Base-by-base conservation (phyloP, 2,797 vertebrate species). In the Argyrosomus regius region DNA sequence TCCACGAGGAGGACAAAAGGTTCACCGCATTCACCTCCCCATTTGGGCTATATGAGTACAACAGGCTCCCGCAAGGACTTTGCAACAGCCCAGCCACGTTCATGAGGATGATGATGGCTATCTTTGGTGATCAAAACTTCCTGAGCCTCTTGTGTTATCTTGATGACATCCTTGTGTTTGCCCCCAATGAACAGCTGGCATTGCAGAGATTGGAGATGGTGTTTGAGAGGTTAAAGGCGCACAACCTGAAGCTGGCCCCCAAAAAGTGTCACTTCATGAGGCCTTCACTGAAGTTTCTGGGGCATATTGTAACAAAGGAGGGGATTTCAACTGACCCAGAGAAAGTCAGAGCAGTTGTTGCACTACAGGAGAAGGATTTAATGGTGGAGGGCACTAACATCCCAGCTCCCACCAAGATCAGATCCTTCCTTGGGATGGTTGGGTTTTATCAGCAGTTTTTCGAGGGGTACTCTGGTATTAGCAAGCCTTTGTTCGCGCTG, bases 71-170 rank as follows among this genome's bases (percentile, higher is more conserved):
- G 0, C 83, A 76, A 6, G 78, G 78, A 0, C 39, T 79, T 0
- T 79, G 69, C 12, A 80, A 77, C 17, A 83, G 76, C 28, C 62
- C 66, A 4, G 59, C 72, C 10, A 78, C 43, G 0, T 86, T 86
- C 35, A 86, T 86, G 83, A 43, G 70, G 2, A 83, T 86, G 80
- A 87, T 80, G 79, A 7, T 83, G 43, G n/a, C 28, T 8, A 75
- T 79, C 9, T 84, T 84, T 3, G 54, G 78, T 9, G 85, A 87
- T n/a, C 74, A 84, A 31, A 84, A 77, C 41, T 87, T 75, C 9
- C 10, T 69, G 3, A 72, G 61, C 18, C 57, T 84, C 3, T 22
- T 81, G 4, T 70, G 72, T 10, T 85, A 85, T 4, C 48, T 84
- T 1, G 77, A 83, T 45, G 68, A 77, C 3, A 13, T 84, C 2